Conservation (phyloP, 2,888 invertebrate genomes). For the Meiosimyza decipiens region DNA sequence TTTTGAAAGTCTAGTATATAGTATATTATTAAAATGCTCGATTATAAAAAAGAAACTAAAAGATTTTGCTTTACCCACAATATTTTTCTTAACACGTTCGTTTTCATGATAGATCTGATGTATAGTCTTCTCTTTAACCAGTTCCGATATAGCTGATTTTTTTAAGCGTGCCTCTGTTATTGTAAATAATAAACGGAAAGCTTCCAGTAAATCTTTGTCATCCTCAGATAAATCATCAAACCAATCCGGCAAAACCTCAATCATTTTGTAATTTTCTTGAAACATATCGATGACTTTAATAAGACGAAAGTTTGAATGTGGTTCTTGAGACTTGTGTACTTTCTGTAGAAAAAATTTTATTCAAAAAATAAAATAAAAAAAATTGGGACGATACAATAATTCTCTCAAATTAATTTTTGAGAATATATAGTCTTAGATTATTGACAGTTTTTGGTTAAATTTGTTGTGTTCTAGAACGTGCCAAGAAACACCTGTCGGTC, state of each 20-base stretch:
- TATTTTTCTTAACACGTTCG: constrained; percentile 45
- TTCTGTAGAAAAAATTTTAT: too few species aligned
- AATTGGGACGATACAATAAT: too few species aligned
- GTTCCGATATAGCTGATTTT: constrained; percentile 47
- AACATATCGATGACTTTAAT: constrained; percentile 47
- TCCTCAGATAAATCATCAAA: constrained; percentile 36
- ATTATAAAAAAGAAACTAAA: background rate
- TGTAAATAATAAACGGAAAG: constrained; percentile 42
- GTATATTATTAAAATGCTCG: background rate
- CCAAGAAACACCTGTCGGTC: too few species aligned
- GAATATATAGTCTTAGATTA: too few species aligned
- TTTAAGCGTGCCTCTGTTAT: constrained; percentile 46
- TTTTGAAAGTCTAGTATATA: constrained; percentile 43
- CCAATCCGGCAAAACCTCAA: constrained; percentile 41
- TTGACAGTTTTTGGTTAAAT: too few species aligned
- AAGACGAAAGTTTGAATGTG: constrained; percentile 38
- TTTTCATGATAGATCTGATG: constrained; percentile 50
- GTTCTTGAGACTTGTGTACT: background rate
- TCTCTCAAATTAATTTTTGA: too few species aligned
- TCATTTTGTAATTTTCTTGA: constrained; percentile 40
- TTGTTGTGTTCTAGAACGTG: too few species aligned
- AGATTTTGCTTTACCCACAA: constrained; percentile 40
- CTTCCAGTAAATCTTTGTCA: constrained; percentile 44
- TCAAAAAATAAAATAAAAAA: too few species aligned
- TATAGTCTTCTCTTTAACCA: constrained; percentile 47